These are phyloP conservation scores for Smittia sp. DNA, from an alignment of 2,888 invertebrate genomes.

Conservation along the genomic window DNA sequence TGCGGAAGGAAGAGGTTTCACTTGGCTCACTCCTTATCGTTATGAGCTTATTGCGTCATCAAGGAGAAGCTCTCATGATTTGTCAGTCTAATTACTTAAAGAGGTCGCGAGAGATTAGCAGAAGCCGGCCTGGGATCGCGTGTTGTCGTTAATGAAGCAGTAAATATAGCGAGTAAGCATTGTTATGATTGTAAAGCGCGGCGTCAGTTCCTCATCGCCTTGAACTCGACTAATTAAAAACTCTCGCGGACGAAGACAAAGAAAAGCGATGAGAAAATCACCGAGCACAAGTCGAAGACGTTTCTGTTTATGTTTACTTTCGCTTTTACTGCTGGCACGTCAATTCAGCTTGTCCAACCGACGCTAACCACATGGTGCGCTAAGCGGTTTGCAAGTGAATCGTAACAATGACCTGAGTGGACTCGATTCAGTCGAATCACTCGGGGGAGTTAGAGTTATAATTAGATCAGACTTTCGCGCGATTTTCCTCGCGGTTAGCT, in stretches of 20 bases:
- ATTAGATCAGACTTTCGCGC: background rate
- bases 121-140: background rate
- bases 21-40: no score
- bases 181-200: background rate
- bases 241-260: background rate
- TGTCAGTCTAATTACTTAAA: background rate
- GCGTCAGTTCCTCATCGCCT: background rate
- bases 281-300: background rate
- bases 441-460: background rate
- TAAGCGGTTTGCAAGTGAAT: background rate
- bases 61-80: background rate
- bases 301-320: conserved; percentile 11
- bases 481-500: background rate
- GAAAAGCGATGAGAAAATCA: background rate
- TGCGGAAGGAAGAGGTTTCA: background rate
- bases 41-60: background rate
- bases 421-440: background rate
- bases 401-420: conserved; percentile 4
- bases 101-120: background rate
- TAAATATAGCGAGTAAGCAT: background rate
- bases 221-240: background rate
- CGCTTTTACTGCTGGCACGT: background rate
- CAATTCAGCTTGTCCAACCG: background rate
- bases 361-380: background rate
- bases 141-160: background rate